Conservation (phyloP, 2,888 invertebrate species). For the Drosophila antonietae region DNA sequence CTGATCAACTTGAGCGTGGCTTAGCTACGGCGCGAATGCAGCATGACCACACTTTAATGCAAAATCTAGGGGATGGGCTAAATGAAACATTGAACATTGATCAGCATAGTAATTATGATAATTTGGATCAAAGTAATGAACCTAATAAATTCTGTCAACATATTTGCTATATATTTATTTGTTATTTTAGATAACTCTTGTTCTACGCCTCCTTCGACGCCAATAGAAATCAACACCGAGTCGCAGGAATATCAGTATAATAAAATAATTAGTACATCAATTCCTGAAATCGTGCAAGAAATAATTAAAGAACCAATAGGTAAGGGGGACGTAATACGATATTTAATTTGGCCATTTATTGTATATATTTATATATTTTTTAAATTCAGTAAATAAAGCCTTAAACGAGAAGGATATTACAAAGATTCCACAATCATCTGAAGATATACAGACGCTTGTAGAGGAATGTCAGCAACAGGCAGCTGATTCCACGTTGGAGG, state of each 20-base stretch:
- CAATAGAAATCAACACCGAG: conserved; percentile 31
- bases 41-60: conserved; percentile 68
- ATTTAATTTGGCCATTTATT: background rate
- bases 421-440: background rate
- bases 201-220: conserved; percentile 52
- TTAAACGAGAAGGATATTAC: conserved; percentile 6
- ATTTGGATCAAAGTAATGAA: conserved; percentile 1
- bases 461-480: conserved; percentile 3
- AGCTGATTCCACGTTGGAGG: background rate
- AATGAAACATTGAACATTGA: conserved; percentile 35
- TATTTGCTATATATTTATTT: background rate
- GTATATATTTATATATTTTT: background rate
- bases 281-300: conserved; percentile 49
- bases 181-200: background rate
- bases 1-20: conserved; percentile 90
- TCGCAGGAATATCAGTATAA: conserved; percentile 9
- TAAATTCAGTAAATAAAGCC: background rate
- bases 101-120: conserved; percentile 10
- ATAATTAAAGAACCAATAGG: conserved; percentile 53
- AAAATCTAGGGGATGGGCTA: conserved; percentile 83
- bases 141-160: conserved; percentile 4
- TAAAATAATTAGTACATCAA: conserved; percentile 8
- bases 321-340: conserved; percentile 16
- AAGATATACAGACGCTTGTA: conserved; percentile 17
- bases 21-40: conserved; percentile 86